phyloP scores from a whole-genome alignment of 1,140 invertebrate species.

The Neelides sp. region DNA sequence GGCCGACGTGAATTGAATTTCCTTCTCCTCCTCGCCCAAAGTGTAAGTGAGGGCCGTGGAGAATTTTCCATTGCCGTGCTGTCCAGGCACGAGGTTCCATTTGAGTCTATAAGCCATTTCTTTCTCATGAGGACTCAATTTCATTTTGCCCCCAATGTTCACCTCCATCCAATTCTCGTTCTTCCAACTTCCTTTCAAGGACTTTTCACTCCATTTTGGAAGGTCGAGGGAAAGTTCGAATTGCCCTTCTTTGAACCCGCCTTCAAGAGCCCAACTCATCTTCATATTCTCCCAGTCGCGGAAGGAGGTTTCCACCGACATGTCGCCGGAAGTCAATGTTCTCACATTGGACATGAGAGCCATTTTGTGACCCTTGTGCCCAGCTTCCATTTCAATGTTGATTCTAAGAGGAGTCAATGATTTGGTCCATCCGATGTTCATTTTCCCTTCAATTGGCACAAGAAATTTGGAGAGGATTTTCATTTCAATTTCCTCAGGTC shows the following conservation, averaged over 20 bases:
- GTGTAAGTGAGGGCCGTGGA: slow-evolving; percentile 2
- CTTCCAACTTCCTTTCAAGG: slow-evolving; percentile 11
- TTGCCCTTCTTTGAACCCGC: background rate
- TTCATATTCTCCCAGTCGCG: slow-evolving; percentile 8
- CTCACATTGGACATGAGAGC: slow-evolving; percentile 4
- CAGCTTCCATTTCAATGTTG: background rate
- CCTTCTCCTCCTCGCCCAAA: background rate
- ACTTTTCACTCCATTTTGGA: slow-evolving; percentile 1
- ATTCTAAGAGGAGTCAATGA: background rate
- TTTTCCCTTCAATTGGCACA: background rate
- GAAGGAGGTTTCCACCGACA: slow-evolving; percentile 5
- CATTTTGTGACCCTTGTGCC: background rate
- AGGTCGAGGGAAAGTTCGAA: background rate
- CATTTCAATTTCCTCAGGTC: background rate
- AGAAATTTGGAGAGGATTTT: slow-evolving; percentile 6
- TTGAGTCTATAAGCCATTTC: too few relatives aligned
- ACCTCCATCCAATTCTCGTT: slow-evolving; percentile 13
- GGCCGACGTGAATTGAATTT: background rate
- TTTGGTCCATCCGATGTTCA: background rate
- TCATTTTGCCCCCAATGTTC: slow-evolving; percentile 12
- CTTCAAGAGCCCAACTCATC: slow-evolving; percentile 17
- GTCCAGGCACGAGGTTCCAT: too few relatives aligned
- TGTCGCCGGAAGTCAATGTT: slow-evolving; percentile 9
- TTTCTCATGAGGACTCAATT: too few relatives aligned
- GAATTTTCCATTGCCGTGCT: slow-evolving; percentile 4